A percentile compares a stretch with the other conserved stretches of the same genome.
These are phyloP conservation scores for Gallinago jamesoni DNA, from an alignment of 2,113 vertebrate genomes.

Conservation along the genomic window DNA sequence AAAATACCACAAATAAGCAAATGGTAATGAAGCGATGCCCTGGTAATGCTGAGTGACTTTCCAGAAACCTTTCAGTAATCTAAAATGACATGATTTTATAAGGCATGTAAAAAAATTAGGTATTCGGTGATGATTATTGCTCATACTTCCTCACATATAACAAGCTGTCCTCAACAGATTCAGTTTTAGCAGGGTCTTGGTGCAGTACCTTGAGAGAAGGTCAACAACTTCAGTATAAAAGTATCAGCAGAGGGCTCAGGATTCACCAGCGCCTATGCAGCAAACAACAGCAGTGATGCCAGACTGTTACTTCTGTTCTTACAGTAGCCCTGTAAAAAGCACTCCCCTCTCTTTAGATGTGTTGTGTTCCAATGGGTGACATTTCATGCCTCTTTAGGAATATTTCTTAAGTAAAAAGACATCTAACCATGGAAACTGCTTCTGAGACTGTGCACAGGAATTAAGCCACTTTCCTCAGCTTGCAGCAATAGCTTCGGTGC, in stretches of 20 bases:
- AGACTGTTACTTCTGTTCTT: background rate
- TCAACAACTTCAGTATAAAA: background rate
- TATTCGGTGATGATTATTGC: background rate
- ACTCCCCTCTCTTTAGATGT: background rate
- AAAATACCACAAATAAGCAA: background rate
- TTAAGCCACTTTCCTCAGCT: background rate
- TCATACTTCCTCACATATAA: background rate
- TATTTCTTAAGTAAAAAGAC: background rate
- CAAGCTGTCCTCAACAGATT: background rate
- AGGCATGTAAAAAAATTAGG: background rate
- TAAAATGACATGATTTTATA: slow-evolving; percentile 48
- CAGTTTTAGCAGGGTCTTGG: background rate
- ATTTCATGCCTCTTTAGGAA: background rate
- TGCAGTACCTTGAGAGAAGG: background rate
- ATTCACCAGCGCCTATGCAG: background rate
- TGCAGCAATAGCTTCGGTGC: background rate
- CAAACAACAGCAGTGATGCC: background rate
- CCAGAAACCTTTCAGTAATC: slow-evolving; percentile 32
- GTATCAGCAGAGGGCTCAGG: background rate
- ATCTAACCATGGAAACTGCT: background rate
- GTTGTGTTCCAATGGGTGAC: background rate
- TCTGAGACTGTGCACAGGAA: background rate
- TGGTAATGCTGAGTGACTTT: slow-evolving; percentile 27
- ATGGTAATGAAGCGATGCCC: slow-evolving; percentile 10
- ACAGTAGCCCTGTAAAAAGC: background rate